Evolutionary conservation across 1,140 invertebrate species (phyloP).

Genomic region (Stegodyphus dumicola): DNA sequence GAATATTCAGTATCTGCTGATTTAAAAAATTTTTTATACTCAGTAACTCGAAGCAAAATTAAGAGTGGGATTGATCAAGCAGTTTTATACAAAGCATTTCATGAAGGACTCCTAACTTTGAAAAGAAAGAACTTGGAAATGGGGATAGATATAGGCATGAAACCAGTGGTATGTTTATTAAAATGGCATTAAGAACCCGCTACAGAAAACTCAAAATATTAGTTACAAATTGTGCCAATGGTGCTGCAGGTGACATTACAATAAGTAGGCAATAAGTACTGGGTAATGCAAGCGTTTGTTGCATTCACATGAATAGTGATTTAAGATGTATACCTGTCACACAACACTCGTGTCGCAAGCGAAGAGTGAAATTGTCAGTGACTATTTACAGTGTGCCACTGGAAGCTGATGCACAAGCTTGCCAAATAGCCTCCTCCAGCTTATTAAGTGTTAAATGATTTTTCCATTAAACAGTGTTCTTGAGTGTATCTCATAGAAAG

Average conservation of each 20-base stretch:
- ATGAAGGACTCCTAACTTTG: not conserved
- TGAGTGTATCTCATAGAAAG: not conserved
- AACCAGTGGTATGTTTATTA: constrained; percentile 2
- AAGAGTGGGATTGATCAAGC: no score
- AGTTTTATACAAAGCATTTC: not conserved
- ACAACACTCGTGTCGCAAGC: not conserved
- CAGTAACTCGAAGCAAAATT: no score
- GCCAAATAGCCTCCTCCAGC: not conserved
- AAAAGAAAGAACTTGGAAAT: not conserved
- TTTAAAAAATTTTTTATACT: no score
- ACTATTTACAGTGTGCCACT: not conserved
- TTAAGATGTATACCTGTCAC: not conserved
- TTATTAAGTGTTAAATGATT: not conserved
- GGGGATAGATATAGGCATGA: not conserved
- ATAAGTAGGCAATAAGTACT: not conserved
- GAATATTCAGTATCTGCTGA: no score
- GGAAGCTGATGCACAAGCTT: not conserved
- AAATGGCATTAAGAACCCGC: not conserved
- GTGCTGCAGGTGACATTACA: not conserved
- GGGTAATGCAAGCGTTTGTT: not conserved
- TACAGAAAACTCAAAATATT: not conserved
- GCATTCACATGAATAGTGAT: not conserved
- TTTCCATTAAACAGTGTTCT: not conserved
- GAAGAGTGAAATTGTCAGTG: not conserved
- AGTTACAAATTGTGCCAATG: not conserved